phyloP scores from a whole-genome alignment of 2,888 invertebrate species.

The Ornithoptera priamus region DNA sequence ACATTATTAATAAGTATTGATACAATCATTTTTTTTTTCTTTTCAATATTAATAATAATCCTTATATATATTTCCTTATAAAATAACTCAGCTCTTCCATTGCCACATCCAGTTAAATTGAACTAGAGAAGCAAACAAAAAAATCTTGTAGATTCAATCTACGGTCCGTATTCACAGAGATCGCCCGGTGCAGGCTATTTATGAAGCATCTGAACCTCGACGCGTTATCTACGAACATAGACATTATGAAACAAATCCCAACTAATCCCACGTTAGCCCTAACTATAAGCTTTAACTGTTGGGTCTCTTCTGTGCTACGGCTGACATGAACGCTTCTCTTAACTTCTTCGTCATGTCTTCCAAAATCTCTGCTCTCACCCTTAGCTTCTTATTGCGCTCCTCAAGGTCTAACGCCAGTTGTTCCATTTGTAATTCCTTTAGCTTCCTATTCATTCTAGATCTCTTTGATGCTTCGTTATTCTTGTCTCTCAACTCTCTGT shows the following conservation, averaged over 20 bases:
- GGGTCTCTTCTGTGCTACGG: slow-evolving; percentile 79
- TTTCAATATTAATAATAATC: slow-evolving; percentile 4
- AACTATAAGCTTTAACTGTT: slow-evolving; percentile 32
- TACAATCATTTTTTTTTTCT: background rate
- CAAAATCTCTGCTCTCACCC: slow-evolving; percentile 83
- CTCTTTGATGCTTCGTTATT: slow-evolving; percentile 89
- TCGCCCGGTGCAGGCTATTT: slow-evolving; percentile 14
- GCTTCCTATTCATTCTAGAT: slow-evolving; percentile 86
- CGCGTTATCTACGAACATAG: slow-evolving; percentile 44
- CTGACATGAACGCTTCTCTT: slow-evolving; percentile 82
- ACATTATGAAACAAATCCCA: slow-evolving; percentile 35
- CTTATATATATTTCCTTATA: slow-evolving; percentile 18
- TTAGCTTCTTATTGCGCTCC: slow-evolving; percentile 82
- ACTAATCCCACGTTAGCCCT: slow-evolving; percentile 11
- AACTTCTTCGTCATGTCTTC: slow-evolving; percentile 84
- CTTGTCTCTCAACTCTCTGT: slow-evolving; percentile 85
- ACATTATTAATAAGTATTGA: slow-evolving; percentile 31
- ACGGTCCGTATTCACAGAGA: slow-evolving; percentile 28
- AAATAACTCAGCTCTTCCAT: slow-evolving; percentile 2
- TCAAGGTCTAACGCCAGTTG: slow-evolving; percentile 78
- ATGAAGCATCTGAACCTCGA: slow-evolving; percentile 31
- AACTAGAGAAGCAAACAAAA: slow-evolving; percentile 25
- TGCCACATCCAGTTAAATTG: slow-evolving; percentile 21
- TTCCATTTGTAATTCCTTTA: slow-evolving; percentile 78
- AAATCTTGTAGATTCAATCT: slow-evolving; percentile 13